A percentile compares a stretch with the other conserved stretches of the same genome.
phyloP scores from a whole-genome alignment of 1,140 invertebrate species.

The Hyles vespertilio region DNA sequence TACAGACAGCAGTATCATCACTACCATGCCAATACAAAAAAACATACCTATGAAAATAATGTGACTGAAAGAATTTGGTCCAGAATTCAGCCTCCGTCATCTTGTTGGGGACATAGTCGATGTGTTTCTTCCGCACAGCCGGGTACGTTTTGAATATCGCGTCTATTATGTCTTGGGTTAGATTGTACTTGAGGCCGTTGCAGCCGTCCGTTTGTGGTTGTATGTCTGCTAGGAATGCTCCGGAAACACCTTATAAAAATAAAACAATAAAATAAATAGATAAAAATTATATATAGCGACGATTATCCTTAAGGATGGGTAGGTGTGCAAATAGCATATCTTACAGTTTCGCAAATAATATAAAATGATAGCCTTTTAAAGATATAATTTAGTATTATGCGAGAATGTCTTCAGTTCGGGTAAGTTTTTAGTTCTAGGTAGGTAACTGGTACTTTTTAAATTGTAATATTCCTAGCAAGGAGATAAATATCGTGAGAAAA shows the following conservation, averaged over 20 bases:
- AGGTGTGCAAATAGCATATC: too few relatives aligned
- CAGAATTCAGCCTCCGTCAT: conserved; percentile 98
- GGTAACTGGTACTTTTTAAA: too few relatives aligned
- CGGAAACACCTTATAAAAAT: conserved; percentile 83
- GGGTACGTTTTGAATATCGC: conserved; percentile 99
- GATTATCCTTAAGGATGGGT: too few relatives aligned
- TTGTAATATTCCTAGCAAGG: too few relatives aligned
- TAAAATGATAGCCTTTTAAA: too few relatives aligned
- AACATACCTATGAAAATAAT: conserved; percentile 94
- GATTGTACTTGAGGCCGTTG: conserved; percentile 97
- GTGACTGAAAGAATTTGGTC: conserved; percentile 99
- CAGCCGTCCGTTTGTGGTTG: conserved; percentile 98
- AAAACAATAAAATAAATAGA: conserved; percentile 4
- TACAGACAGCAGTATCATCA: too few relatives aligned
- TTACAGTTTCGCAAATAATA: too few relatives aligned
- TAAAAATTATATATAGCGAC: background rate
- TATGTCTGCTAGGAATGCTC: conserved; percentile 93
- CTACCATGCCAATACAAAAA: too few relatives aligned
- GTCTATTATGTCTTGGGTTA: conserved; percentile 97
- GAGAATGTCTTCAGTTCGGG: too few relatives aligned
- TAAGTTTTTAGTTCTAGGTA: too few relatives aligned
- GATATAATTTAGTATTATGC: too few relatives aligned
- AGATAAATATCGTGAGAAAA: too few relatives aligned
- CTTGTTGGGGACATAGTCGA: conserved; percentile 96
- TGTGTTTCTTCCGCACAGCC: conserved; percentile 97